phyloP scores from a whole-genome alignment of 2,888 invertebrate species.

The Pyrrhia umbra region DNA sequence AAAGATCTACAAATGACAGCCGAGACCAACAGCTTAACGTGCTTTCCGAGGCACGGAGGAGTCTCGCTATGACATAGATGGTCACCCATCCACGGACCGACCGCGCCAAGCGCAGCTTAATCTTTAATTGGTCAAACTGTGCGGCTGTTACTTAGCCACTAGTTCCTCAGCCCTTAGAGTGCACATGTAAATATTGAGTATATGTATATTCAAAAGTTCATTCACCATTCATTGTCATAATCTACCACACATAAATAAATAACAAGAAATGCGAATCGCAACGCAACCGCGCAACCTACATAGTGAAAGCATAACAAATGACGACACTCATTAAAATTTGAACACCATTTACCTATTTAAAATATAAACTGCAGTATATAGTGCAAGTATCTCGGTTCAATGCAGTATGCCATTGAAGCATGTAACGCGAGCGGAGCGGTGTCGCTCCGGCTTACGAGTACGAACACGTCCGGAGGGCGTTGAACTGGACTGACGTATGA shows the following conservation, averaged over 20 bases:
- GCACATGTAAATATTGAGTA: no score
- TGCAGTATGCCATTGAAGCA: constrained; percentile 49
- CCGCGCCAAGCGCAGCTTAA: no score
- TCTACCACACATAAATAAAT: background rate
- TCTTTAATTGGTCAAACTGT: no score
- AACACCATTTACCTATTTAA: constrained; percentile 15
- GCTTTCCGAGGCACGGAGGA: no score
- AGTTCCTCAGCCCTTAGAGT: no score
- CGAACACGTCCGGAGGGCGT: constrained; percentile 37
- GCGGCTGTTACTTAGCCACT: no score
- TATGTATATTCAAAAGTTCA: no score
- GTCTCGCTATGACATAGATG: no score
- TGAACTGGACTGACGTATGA: constrained; percentile 52
- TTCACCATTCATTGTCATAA: background rate
- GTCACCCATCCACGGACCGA: no score
- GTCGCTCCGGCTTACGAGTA: constrained; percentile 54
- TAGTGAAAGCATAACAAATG: background rate
- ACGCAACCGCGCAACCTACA: background rate
- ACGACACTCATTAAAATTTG: constrained; percentile 8
- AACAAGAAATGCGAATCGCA: background rate
- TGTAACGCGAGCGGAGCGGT: constrained; percentile 49
- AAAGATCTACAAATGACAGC: no score
- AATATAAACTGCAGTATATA: constrained; percentile 13
- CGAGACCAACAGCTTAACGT: no score
- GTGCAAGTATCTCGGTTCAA: constrained; percentile 26